phyloP scores from a whole-genome alignment of 30 jellyfish, hydroid and myxozoan genomes.

The Pelagia noctiluca region DNA sequence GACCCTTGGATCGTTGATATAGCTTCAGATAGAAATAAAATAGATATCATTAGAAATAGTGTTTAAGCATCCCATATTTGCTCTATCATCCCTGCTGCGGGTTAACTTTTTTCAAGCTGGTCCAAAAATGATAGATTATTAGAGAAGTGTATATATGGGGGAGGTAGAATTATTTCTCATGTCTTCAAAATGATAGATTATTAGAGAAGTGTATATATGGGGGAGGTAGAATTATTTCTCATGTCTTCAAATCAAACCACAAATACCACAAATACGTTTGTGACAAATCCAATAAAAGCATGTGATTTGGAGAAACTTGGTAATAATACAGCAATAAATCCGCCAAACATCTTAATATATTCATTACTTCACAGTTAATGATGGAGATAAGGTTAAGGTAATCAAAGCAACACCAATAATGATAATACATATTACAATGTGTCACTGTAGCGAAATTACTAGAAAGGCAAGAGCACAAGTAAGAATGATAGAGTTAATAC shows the following conservation, averaged over 20 bases:
- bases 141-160: not conserved
- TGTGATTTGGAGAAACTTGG: too few species aligned
- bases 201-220: not conserved
- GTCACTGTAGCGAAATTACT: too few species aligned
- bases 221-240: not conserved
- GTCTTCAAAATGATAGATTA: not conserved
- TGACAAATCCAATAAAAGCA: too few species aligned
- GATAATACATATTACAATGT: not conserved
- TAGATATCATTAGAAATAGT: not conserved
- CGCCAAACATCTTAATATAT: too few species aligned
- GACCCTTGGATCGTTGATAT: conserved; percentile 89
- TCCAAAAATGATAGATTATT: not conserved
- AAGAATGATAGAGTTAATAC: not conserved
- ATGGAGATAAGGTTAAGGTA: not conserved
- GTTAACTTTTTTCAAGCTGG: too few species aligned
- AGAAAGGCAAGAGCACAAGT: not conserved
- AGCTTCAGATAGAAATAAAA: conserved; percentile 45
- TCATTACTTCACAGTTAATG: not conserved
- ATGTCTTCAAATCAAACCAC: not conserved
- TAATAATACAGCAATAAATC: too few species aligned
- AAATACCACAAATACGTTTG: too few species aligned
- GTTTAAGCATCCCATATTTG: too few species aligned
- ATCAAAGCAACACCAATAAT: not conserved
- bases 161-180: not conserved
- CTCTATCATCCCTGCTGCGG: too few species aligned